Evolutionary conservation across 2,113 vertebrate genomes (phyloP).

Genomic region (Cynocephalus volans): DNA sequence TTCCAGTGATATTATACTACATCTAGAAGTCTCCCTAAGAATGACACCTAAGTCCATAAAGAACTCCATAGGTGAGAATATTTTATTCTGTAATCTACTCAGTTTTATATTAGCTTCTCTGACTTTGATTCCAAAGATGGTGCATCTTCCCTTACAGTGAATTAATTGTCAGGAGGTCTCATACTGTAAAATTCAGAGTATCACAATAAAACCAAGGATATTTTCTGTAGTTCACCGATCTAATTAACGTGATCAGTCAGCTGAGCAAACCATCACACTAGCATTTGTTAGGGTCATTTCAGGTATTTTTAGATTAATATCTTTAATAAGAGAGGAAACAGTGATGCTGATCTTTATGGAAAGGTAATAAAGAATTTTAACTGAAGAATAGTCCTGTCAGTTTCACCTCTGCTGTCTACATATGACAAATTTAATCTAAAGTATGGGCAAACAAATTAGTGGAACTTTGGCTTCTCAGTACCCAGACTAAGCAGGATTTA

Average conservation of each 20-base stretch:
- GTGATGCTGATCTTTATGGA: slow-evolving; percentile 68
- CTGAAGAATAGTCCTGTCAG: slow-evolving; percentile 61
- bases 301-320: slow-evolving; percentile 78
- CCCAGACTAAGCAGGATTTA: not conserved
- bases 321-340: slow-evolving; percentile 67
- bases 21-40: not conserved
- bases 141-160: not conserved
- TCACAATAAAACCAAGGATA: slow-evolving; percentile 18
- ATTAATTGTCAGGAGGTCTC: not conserved
- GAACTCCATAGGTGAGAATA: not conserved
- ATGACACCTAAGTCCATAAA: not conserved
- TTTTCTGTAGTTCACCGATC: slow-evolving; percentile 67
- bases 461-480: not conserved
- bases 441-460: slow-evolving; percentile 52
- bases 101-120: not conserved
- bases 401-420: not conserved
- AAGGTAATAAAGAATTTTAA: slow-evolving; percentile 71
- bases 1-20: not conserved
- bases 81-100: slow-evolving; percentile 12
- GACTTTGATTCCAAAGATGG: not conserved
- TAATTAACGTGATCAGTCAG: slow-evolving; percentile 80
- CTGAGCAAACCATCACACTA: slow-evolving; percentile 51
- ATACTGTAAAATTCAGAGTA: slow-evolving; percentile 15
- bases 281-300: slow-evolving; percentile 61
- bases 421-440: slow-evolving; percentile 46